Evolutionary conservation across 2,113 vertebrate species (phyloP), one percentile per base, ranked within the genome.

Genomic region (Aspidoscelis tigris): DNA sequence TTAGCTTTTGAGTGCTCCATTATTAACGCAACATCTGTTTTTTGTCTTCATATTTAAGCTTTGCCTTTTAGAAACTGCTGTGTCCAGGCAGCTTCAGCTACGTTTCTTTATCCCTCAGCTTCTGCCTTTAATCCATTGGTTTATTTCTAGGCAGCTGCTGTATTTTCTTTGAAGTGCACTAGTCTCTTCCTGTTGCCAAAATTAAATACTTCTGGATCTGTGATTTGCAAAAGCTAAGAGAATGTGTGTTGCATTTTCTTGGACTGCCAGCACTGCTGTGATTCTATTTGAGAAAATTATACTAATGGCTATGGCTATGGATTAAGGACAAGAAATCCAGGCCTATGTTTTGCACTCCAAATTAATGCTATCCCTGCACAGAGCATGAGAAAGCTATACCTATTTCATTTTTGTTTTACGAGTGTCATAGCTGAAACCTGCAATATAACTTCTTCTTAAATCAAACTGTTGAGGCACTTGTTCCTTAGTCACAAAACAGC

Each of bases 141-240:
- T 90, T 78, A 76, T 88, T 89, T 84, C 86, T 84, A 80, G 87
- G 79, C 75, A 91, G 66, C 79, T 71, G 86, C 65, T 72, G 70
- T 88, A 70, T 68, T 85, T 77, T 89, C 76, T 91, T 91, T 84
- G 0, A 90, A 88, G 24, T 26, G 12, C 44, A 68, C 68, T 68
- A 39, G 58, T 72, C 0, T 82, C 88, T 92, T 93, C 74, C 78
- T 88, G 61, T 87, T 76, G 69, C 78, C 75, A 86, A 80, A 84
- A 87, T 93, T 0, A 91, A 85, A 55, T 88, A 87, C 84, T 88
- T 89, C 77, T 88, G 89, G 77, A 44, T 85, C 86, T 84, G 81
- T 87, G 91, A 76, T 73, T 39, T 83, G 78, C 89, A 87, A 85
- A 85, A 86, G 58, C 58, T 78, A 55, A 84, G 55, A 84, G n/a